phyloP scores from a whole-genome alignment of 37 sponge, comb jelly and placozoan genomes.

The Aplysina aerophoba region DNA sequence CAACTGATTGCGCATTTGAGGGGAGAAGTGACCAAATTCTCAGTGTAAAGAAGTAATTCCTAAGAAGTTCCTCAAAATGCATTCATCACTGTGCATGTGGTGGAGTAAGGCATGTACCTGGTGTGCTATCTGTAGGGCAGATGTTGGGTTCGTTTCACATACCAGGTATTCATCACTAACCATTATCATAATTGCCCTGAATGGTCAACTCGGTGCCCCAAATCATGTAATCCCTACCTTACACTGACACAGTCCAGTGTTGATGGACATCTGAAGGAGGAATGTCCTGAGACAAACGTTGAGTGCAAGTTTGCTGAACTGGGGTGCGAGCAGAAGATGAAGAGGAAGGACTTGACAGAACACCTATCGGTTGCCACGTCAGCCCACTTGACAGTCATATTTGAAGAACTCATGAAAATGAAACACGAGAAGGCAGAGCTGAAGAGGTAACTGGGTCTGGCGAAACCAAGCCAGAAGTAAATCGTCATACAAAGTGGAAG shows the following conservation, averaged over 20 bases:
- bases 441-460: background rate
- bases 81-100: no score
- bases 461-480: no score
- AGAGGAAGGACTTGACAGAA: background rate
- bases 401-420: background rate
- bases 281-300: constrained; percentile 10
- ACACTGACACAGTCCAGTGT: background rate
- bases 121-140: no score
- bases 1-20: no score
- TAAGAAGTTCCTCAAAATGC: no score
- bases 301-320: background rate
- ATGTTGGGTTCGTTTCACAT: no score
- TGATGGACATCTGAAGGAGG: background rate
- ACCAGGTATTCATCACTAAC: no score
- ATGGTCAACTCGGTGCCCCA: constrained; percentile 1
- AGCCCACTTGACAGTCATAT: background rate
- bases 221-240: background rate
- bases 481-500: no score
- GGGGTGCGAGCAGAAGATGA: background rate
- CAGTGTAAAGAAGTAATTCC: no score
- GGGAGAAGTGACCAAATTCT: no score
- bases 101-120: no score
- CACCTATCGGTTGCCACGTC: background rate
- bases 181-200: no score
- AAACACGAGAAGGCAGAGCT: background rate